Evolutionary conservation across 2,113 vertebrate genomes (phyloP).

Genomic region (Trinectes maculatus): DNA sequence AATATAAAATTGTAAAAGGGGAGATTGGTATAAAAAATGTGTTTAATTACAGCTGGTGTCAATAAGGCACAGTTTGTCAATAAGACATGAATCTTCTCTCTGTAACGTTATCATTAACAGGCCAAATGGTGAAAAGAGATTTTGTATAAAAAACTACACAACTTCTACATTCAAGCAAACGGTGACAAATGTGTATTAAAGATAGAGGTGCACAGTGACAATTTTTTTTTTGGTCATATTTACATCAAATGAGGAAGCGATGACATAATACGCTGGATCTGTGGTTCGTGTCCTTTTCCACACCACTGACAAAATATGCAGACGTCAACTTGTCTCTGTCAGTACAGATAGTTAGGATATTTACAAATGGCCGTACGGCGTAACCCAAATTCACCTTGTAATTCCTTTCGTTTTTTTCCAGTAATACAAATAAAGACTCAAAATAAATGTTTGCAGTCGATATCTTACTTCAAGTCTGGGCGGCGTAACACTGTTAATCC

Average conservation of each 20-base stretch:
- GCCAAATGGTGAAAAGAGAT: constrained; percentile 64
- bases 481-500: constrained; percentile 60
- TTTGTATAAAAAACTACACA: constrained; percentile 75
- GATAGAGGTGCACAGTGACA: constrained; percentile 85
- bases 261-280: constrained; percentile 37
- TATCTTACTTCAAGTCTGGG: constrained; percentile 73
- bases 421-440: constrained; percentile 72
- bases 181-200: constrained; percentile 80
- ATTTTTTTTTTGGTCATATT: constrained; percentile 79
- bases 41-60: constrained; percentile 25
- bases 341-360: constrained; percentile 61
- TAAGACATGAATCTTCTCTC: constrained; percentile 40
- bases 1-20: constrained; percentile 13
- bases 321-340: constrained; percentile 59
- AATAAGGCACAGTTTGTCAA: constrained; percentile 50
- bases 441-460: constrained; percentile 50
- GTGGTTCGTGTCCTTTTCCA: constrained; percentile 57
- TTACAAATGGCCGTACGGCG: constrained; percentile 70
- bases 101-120: constrained; percentile 56
- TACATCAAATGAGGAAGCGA: constrained; percentile 65
- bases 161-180: constrained; percentile 73
- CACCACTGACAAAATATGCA: constrained; percentile 58
- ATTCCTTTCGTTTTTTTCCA: constrained; percentile 70
- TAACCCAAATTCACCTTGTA: constrained; percentile 50
- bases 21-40: constrained; percentile 9